phyloP scores from a whole-genome alignment of 2,113 vertebrate genomes.

The Willisornis vidua region DNA sequence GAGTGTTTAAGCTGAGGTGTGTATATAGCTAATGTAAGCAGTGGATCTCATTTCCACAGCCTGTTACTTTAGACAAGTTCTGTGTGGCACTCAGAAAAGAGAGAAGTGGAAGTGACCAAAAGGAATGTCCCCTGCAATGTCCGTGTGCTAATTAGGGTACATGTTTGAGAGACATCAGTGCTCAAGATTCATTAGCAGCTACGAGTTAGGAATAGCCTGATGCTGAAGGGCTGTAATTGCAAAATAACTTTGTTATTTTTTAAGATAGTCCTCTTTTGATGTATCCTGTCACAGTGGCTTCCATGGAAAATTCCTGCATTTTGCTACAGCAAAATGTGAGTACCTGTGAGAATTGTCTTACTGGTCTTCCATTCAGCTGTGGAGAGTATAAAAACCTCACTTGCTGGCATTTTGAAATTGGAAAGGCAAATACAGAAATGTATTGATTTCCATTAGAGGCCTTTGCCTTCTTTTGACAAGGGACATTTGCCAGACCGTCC shows the following conservation, averaged over 20 bases:
- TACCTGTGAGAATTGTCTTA: neutral
- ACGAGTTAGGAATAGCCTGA: neutral
- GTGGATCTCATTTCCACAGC: neutral
- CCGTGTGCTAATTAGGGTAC: neutral
- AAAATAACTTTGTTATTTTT: neutral
- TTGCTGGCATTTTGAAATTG: neutral
- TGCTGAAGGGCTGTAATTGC: neutral
- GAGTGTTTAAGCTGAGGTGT: neutral
- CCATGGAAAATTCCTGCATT: neutral
- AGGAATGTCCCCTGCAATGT: neutral
- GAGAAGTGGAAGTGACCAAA: neutral
- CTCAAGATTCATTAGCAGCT: neutral
- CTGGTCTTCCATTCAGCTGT: neutral
- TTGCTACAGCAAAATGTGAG: neutral
- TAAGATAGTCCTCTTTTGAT: fast-evolving
- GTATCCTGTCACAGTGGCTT: neutral
- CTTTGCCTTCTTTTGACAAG: neutral
- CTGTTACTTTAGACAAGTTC: neutral
- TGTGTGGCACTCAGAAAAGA: neutral
- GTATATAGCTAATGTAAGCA: neutral
- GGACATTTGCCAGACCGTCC: neutral
- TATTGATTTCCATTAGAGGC: neutral
- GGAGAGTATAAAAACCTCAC: neutral
- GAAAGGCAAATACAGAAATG: neutral
- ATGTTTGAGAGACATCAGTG: neutral